Evolutionary conservation across 2,888 invertebrate genomes (phyloP), one percentile per base, ranked within the genome.

Genomic region (Perdita meconis): DNA sequence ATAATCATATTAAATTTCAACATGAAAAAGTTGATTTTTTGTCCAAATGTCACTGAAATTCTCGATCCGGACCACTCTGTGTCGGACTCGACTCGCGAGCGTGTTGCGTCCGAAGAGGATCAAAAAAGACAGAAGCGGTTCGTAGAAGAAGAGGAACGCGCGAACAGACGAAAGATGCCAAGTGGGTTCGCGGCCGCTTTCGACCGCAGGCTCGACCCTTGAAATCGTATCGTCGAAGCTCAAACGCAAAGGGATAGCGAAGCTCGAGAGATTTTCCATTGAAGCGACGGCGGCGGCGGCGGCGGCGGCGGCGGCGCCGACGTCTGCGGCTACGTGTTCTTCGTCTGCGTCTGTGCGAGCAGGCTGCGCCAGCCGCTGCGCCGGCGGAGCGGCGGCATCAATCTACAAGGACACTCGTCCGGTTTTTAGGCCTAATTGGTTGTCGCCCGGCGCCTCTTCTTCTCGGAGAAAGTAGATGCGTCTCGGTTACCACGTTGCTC

Each of bases 341-440:
- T 30, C 30, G 30, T 30, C 30, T 30, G 30, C 30, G 30, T 30
- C 30, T 30, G 30, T 30, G 30, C 30, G 30, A 16, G 30, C 30
- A 10, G 30, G 30, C 30, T 2, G 30, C 30, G 30, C 3, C 30
- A 6, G 30, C 38, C 51, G n/a, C 34, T 42, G 34, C 19, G 6
- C 8, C 36, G 40, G 38, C 65, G 50, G 40, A 13, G 34, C 12
- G 40, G 22, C 68, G 61, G 63, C 40, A 26, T 61, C 63, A 30
- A 30, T 24, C 57, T 40, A 67, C 61, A 61, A 64, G 69, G 63
- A 67, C 86, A 60, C 83, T 85, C 81, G 86, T 73, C 86, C 86
- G 87, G 86, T 90, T 92, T 91, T 92, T 90, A 90, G 90, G 88
- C 90, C 92, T 92, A 92, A 92, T 92, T 92, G 92, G 91, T 92